Evolutionary conservation across 2,113 vertebrate genomes (phyloP).

Genomic region (Hydropotes inermis): DNA sequence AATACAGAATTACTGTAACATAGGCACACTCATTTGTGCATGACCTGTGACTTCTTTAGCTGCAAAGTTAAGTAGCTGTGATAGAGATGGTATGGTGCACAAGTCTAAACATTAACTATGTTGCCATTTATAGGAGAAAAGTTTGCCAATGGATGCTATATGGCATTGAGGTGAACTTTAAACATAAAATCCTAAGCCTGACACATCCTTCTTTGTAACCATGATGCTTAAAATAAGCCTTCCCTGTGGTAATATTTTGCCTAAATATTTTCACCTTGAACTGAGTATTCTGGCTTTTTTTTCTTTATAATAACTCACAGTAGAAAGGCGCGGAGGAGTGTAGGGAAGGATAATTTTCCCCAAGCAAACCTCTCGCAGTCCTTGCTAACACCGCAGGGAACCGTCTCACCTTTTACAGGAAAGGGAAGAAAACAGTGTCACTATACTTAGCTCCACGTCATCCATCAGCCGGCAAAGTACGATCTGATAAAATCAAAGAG

Average conservation of each 20-base stretch:
- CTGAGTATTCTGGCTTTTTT: constrained; percentile 30
- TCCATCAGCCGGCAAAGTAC: constrained; percentile 42
- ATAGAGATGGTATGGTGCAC: neutral
- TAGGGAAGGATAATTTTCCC: constrained; percentile 21
- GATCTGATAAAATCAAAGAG: constrained; percentile 55
- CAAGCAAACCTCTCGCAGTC: constrained; percentile 45
- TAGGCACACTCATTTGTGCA: neutral
- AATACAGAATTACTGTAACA: neutral
- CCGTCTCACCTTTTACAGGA: constrained; percentile 36
- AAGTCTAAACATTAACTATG: neutral
- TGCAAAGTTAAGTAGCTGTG: neutral
- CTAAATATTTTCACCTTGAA: constrained; percentile 64
- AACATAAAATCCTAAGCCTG: constrained; percentile 8
- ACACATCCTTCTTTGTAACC: neutral
- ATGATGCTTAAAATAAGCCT: constrained; percentile 53
- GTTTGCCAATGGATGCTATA: neutral
- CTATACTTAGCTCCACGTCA: neutral
- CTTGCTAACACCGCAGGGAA: constrained; percentile 41
- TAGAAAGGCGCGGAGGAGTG: neutral
- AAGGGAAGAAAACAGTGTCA: constrained; percentile 41
- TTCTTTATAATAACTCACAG: constrained; percentile 48
- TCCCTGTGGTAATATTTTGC: constrained; percentile 41
- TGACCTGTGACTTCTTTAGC: neutral
- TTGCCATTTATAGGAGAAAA: neutral
- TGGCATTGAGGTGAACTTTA: neutral